Base-by-base conservation (phyloP, 2,888 invertebrate species). In the Tinea pellionella region DNA sequence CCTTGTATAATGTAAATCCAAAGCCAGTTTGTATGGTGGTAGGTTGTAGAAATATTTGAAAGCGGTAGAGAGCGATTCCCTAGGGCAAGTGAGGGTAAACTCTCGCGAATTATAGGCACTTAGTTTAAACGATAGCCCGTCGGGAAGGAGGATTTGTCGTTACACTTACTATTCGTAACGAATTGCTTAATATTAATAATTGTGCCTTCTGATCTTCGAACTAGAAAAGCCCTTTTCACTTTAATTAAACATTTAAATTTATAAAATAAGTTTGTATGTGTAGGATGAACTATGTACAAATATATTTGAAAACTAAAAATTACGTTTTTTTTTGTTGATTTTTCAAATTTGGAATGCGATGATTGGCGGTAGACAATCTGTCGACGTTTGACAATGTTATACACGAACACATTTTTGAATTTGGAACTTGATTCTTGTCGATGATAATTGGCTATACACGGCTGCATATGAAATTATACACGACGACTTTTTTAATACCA, bases 61-160 rank as follows among this genome's bases (percentile, higher is more conserved):
- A 72, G 75, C 73, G 68, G 66, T 68, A 69, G 69, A 74, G 76
- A 73, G 74, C 67, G 73, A 75, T 72, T 79, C 80, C 81, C 82
- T 62, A 63, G 72, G 76, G 81, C 70, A 62, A 67, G 67, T 68
- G 75, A 77, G 79, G 80, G 77, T 75, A 76, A 81, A 80, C 77
- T 82, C 81, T 70, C 71, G 77, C 81, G 77, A 83, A 83, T 84
- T 84, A 84, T 81, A 77, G 82, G 74, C 80, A 80, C 81, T 83
- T 81, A 79, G 76, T 79, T 80, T 80, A 81, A 83, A 76, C 77
- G 80, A 81, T 83, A 71, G 78, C 78, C 80, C 75, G 69, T 61
- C 66, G 78, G 74, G 80, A 75, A 68, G 68, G 66, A 61, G 67
- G 63, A 68, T 74, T 73, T 78, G 78, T 75, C 75, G 75, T 74